A percentile compares a stretch with the other conserved stretches of the same genome.
phyloP scores from a whole-genome alignment of 2,797 vertebrate species.

The Scyliorhinus canicula region DNA sequence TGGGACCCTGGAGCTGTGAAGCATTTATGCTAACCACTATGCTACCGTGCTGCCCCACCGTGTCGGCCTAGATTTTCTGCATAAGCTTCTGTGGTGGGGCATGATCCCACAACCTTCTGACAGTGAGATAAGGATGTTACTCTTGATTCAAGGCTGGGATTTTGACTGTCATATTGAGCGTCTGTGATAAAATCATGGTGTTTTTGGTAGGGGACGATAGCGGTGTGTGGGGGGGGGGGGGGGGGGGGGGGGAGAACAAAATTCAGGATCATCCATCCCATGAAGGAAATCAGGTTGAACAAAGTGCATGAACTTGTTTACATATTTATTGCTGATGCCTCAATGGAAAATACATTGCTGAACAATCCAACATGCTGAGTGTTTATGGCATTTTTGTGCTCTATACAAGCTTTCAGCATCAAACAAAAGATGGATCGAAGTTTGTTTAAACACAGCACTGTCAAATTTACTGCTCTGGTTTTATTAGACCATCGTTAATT shows the following conservation, averaged over 20 bases:
- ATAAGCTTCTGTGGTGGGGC: not conserved
- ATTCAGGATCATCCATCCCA: not conserved
- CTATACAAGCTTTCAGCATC: not conserved
- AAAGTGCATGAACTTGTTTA: not conserved
- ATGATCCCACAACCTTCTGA: not conserved
- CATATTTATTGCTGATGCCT: not conserved
- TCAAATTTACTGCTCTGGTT: not conserved
- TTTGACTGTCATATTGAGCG: not conserved
- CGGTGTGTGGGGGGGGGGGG: too few relatives aligned
- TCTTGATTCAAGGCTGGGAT: not conserved
- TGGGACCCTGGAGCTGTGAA: too few relatives aligned
- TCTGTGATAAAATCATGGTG: not conserved
- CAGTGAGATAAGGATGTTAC: not conserved
- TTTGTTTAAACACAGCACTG: not conserved
- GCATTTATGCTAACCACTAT: too few relatives aligned
- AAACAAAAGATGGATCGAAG: not conserved
- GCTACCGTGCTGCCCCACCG: too few relatives aligned
- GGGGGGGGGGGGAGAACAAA: not conserved
- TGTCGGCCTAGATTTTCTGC: not conserved
- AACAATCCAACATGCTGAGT: not conserved
- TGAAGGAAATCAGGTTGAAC: not conserved
- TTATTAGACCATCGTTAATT: not conserved
- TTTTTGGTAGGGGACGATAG: too few relatives aligned
- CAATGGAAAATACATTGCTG: not conserved
- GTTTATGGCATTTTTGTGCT: not conserved